phyloP scores from a whole-genome alignment of 1,140 invertebrate species.

The Drosophila takahashii region DNA sequence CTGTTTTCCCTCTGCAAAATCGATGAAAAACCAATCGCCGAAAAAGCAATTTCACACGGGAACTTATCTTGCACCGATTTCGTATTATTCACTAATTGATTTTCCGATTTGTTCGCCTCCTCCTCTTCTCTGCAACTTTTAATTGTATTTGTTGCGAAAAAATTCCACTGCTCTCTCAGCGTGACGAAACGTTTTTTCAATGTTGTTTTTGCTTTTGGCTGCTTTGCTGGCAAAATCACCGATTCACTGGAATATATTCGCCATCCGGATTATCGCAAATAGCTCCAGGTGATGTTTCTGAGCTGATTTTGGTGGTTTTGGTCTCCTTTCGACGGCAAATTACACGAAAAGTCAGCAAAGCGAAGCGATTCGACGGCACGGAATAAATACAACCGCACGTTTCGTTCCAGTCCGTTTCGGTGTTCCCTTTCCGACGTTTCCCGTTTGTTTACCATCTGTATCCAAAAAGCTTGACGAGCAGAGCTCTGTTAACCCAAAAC shows the following conservation, averaged over 20 bases:
- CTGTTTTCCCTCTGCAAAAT: constrained; percentile 76
- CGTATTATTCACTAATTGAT: constrained; percentile 47
- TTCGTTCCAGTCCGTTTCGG: constrained; percentile 35
- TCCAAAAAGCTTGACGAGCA: constrained; percentile 12
- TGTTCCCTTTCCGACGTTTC: constrained; percentile 19
- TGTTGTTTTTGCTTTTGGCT: constrained; percentile 12
- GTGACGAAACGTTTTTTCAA: constrained; percentile 67
- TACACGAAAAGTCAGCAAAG: constrained; percentile 42
- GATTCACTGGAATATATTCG: constrained; percentile 44
- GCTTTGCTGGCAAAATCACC: constrained; percentile 20
- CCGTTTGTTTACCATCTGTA: constrained; percentile 56
- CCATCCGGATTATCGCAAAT: constrained; percentile 1
- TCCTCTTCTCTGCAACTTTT: constrained; percentile 11
- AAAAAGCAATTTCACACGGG: constrained; percentile 13
- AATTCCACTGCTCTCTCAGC: constrained; percentile 64
- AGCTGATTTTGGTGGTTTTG: constrained; percentile 16
- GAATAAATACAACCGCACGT: constrained; percentile 60
- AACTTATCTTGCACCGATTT: constrained; percentile 35
- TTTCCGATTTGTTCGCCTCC: constrained; percentile 23
- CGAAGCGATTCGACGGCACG: constrained; percentile 58
- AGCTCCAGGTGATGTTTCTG: constrained; percentile 7
- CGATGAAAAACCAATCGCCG: constrained; percentile 72
- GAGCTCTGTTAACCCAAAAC: constrained; percentile 12
- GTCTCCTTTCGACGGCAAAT: not conserved
- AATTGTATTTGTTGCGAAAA: constrained; percentile 43